phyloP scores from a whole-genome alignment of 2,888 invertebrate species.

The Chironomus riparius region DNA sequence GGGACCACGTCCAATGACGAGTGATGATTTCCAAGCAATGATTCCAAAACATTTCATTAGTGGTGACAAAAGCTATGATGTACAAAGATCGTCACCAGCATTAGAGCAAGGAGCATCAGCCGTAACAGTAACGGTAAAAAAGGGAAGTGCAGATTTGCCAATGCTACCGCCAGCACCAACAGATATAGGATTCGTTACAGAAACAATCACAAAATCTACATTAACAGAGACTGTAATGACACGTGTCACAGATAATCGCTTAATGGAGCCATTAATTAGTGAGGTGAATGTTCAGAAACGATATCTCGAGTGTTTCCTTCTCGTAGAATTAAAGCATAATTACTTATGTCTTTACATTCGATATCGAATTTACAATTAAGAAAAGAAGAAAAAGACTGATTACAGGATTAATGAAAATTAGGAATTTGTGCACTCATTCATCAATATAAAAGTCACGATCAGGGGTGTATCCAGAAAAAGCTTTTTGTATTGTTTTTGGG shows the following conservation, averaged over 20 bases:
- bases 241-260: conserved; percentile 84
- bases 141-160: conserved; percentile 57
- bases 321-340: conserved; percentile 8
- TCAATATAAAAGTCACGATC: not conserved
- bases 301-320: conserved; percentile 34
- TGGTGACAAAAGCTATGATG: conserved; percentile 45
- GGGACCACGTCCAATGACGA: conserved; percentile 78
- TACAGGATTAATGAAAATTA: not conserved
- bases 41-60: conserved; percentile 84
- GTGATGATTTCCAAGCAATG: conserved; percentile 92
- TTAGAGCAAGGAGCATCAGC: conserved; percentile 41
- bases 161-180: conserved; percentile 75
- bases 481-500: too few relatives aligned
- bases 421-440: not conserved
- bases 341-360: conserved; percentile 3
- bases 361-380: not conserved
- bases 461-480: too few relatives aligned
- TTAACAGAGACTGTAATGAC: conserved; percentile 93
- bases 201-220: conserved; percentile 92
- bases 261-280: conserved; percentile 74
- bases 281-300: conserved; percentile 55
- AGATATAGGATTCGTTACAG: conserved; percentile 78
- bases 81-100: conserved; percentile 32
- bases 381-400: not conserved
- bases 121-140: conserved; percentile 80